Conservation (phyloP, 2,797 vertebrate species). For the Thamnophis elegans region DNA sequence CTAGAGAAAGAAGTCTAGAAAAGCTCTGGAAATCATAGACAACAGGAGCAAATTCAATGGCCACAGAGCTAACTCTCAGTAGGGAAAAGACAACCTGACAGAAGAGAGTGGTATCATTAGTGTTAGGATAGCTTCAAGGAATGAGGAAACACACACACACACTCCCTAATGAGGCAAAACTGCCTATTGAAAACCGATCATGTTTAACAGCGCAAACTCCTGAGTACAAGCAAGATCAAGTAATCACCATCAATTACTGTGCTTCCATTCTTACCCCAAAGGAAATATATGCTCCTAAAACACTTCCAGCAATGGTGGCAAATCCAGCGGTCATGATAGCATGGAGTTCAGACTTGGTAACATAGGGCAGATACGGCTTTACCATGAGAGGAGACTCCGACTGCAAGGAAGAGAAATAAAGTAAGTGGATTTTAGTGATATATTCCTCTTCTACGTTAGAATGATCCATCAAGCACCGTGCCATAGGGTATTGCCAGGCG, state of each 20-base stretch:
- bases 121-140: background rate
- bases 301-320: conserved; percentile 80
- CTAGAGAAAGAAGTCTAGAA: background rate
- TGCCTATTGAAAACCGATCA: background rate
- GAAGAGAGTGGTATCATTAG: background rate
- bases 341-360: conserved; percentile 85
- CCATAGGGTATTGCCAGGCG: background rate
- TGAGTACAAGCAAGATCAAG: background rate
- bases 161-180: background rate
- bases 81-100: background rate
- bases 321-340: conserved; percentile 86
- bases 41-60: background rate
- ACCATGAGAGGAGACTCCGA: conserved; percentile 82
- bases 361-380: conserved; percentile 72
- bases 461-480: background rate
- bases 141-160: background rate
- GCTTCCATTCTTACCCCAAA: conserved; percentile 79
- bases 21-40: background rate
- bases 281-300: conserved; percentile 83
- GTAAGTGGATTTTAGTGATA: background rate
- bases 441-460: background rate
- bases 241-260: background rate
- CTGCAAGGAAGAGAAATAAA: conserved; percentile 63
- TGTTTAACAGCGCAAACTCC: background rate
- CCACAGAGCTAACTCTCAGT: too few species aligned